Evolutionary conservation across 2,888 invertebrate genomes (phyloP), one percentile per base, ranked within the genome.

Genomic region (Operophtera brumata): DNA sequence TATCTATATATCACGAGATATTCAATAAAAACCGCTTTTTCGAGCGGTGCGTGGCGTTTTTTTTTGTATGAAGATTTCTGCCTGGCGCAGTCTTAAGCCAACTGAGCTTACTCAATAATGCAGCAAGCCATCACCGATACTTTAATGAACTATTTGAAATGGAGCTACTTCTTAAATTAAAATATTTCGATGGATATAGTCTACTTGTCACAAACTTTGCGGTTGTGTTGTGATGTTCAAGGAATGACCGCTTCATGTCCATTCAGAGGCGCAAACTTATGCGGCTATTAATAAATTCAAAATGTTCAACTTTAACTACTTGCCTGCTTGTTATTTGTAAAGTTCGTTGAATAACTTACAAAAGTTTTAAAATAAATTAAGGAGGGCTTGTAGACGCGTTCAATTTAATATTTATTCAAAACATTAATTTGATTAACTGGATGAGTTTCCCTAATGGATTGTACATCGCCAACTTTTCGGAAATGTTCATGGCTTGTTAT

Each of bases 371-470:
- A 41, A 45, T 49, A 54, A 54, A 48, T 54, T 41, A 48, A 11
- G 20, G 44, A 47, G 48, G 20, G 48, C 45, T 58, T 52, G 51
- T 51, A 39, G 35, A 48, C 35, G 40, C 35, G 26, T 54, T 54
- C 32, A 54, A 59, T 51, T 48, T 48, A 51, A 54, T 43, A 54
- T 51, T 51, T 48, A 48, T 54, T 40, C 28, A 42, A 41, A 47
- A 36, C 58, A 51, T 54, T 52, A 52, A 52, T 49, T 54, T 52
- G 39, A 54, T 59, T 51, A 46, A 51, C 47, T 48, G 48, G 11
- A 11, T 14, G 39, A 40, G 37, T 41, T 52, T 28, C 13, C 9
- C 12, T 30, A 42, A 28, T 26, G 41, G 25, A 11, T 7, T 11
- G 26, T 12, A 12, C 28, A 25, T 28, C 12, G 25, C 5, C 3